phyloP scores from a whole-genome alignment of 2,888 invertebrate species.

The Caenorhabditis japonica region DNA sequence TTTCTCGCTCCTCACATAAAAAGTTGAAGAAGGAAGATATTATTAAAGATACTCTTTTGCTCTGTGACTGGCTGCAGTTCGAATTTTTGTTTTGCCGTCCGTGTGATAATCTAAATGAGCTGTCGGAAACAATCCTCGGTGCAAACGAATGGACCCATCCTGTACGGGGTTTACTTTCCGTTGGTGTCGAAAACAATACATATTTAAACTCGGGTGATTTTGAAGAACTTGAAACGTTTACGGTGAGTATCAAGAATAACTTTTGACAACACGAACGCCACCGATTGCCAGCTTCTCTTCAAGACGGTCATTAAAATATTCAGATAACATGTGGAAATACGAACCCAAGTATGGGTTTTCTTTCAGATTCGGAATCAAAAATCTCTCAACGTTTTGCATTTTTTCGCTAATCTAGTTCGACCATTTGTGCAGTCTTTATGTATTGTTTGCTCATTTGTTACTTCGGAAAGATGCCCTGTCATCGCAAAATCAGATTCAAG shows the following conservation, averaged over 20 bases:
- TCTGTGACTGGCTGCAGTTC: slow-evolving; percentile 68
- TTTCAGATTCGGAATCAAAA: slow-evolving; percentile 29
- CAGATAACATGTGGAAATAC: too few relatives aligned
- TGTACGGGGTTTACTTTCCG: slow-evolving; percentile 12
- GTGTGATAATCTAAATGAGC: slow-evolving; percentile 60
- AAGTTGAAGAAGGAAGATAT: slow-evolving; percentile 34
- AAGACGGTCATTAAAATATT: too few relatives aligned
- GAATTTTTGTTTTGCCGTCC: slow-evolving; percentile 69
- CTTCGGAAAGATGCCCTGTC: slow-evolving; percentile 5
- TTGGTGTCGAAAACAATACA: slow-evolving; percentile 36
- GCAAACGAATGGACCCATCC: slow-evolving; percentile 31
- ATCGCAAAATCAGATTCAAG: too few relatives aligned
- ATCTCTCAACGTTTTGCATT: slow-evolving; percentile 47
- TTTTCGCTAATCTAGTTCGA: slow-evolving; percentile 69
- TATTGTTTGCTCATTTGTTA: slow-evolving; percentile 44
- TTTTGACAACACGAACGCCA: too few relatives aligned
- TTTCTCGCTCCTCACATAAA: slow-evolving; percentile 39
- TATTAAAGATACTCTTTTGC: slow-evolving; percentile 46
- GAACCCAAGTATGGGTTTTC: too few relatives aligned
- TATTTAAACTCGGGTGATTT: slow-evolving; percentile 18
- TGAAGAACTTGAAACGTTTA: too few relatives aligned
- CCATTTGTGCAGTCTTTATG: slow-evolving; percentile 70
- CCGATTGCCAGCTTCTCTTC: too few relatives aligned
- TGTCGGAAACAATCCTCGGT: slow-evolving; percentile 39
- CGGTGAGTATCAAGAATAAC: too few relatives aligned